Percentiles rank a stretch among this genome's conserved stretches.
phyloP scores from a whole-genome alignment of 2,113 vertebrate species.

The Entelurus aequoreus region DNA sequence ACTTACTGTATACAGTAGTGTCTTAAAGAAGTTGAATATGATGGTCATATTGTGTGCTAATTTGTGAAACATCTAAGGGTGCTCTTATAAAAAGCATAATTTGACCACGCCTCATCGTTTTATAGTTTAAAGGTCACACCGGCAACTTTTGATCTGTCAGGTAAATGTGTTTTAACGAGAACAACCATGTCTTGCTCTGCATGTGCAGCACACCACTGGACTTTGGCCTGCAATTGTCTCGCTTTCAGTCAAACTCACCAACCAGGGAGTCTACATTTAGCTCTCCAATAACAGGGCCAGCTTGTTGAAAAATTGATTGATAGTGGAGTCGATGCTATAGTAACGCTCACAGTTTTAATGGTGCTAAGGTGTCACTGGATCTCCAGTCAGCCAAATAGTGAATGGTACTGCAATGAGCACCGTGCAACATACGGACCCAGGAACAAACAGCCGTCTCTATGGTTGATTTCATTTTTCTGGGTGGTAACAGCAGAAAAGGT shows the following conservation, averaged over 20 bases:
- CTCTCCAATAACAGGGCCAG: conserved; percentile 17
- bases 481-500: conserved; percentile 47
- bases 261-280: conserved; percentile 44
- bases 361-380: conserved; percentile 53
- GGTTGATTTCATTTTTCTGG: conserved; percentile 32
- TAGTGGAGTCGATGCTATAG: conserved; percentile 59
- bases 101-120: neutral
- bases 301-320: conserved; percentile 62
- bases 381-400: conserved; percentile 25
- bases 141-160: neutral
- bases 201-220: neutral
- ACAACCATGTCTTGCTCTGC: too few species aligned
- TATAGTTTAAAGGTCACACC: neutral
- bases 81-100: too few species aligned
- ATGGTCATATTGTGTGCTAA: too few species aligned
- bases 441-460: conserved; percentile 34
- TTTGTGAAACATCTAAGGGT: too few species aligned
- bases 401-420: neutral
- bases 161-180: too few species aligned
- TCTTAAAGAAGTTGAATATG: too few species aligned
- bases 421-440: conserved; percentile 15
- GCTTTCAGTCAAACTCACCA: conserved; percentile 19
- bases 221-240: conserved; percentile 22
- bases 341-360: conserved; percentile 47
- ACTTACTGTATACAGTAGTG: too few species aligned